Evolutionary conservation across 37 sponge, comb jelly and placozoan genomes (phyloP).

Genomic region (Aplysina aerophoba): DNA sequence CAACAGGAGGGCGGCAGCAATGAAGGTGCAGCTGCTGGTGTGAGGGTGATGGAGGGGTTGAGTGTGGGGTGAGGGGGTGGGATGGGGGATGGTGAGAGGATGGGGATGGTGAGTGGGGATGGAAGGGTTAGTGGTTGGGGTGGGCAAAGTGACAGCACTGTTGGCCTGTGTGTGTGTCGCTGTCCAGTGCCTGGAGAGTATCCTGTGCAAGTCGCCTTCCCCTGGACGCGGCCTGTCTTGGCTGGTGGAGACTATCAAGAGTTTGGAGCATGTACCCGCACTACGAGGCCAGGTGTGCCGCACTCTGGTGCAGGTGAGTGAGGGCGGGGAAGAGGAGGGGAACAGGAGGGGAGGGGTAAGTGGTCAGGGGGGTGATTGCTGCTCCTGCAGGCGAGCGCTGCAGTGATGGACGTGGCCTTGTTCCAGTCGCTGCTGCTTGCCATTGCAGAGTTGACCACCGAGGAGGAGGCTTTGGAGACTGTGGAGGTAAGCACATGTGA

Average conservation of each 20-base stretch:
- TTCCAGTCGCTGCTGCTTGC: background rate
- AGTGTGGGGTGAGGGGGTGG: too few species aligned
- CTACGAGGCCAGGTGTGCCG: too few species aligned
- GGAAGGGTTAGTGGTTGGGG: too few species aligned
- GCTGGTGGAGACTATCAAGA: background rate
- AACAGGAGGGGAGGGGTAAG: too few species aligned
- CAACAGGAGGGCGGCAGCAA: constrained; percentile 52
- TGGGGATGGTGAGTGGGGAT: too few species aligned
- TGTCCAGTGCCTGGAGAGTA: constrained; percentile 3
- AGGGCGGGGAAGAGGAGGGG: too few species aligned
- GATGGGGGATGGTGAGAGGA: too few species aligned
- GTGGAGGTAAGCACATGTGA: background rate
- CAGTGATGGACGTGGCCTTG: constrained; percentile 28
- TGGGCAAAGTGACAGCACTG: too few species aligned
- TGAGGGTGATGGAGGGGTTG: too few species aligned
- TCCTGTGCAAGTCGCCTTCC: background rate
- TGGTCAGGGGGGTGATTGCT: too few species aligned
- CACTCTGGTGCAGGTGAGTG: too few species aligned
- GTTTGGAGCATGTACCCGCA: background rate
- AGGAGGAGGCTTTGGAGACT: background rate
- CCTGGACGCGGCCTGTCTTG: background rate
- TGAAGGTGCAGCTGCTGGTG: constrained; percentile 38
- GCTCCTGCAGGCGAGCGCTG: background rate
- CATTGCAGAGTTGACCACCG: background rate
- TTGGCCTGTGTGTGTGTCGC: background rate